Percentiles rank a stretch among this genome's conserved stretches.
phyloP scores from a whole-genome alignment of 1,140 invertebrate species.

The Drosophila nasuta region DNA sequence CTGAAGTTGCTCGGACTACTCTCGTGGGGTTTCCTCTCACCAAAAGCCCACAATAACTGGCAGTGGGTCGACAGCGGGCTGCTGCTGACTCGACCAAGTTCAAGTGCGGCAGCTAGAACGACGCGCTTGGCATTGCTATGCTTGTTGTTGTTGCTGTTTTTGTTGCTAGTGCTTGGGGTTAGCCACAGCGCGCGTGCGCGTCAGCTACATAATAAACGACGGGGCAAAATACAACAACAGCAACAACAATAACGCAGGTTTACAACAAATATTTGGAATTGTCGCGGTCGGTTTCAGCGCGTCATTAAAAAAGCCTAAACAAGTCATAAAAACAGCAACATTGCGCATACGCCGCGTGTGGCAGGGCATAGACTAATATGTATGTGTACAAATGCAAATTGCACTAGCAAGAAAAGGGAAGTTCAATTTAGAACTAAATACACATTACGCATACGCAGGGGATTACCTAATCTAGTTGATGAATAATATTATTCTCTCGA shows the following conservation, averaged over 20 bases:
- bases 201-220: slow-evolving; percentile 36
- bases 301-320: slow-evolving; percentile 70
- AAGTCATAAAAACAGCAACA: slow-evolving; percentile 46
- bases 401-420: not conserved
- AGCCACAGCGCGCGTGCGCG: slow-evolving; percentile 76
- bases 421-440: not conserved
- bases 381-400: slow-evolving; percentile 1
- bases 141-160: slow-evolving; percentile 42
- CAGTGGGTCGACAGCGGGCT: slow-evolving; percentile 69
- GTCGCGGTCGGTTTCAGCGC: slow-evolving; percentile 40
- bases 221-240: slow-evolving; percentile 32
- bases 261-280: slow-evolving; percentile 58
- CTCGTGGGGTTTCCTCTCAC: slow-evolving; percentile 78
- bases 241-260: too few relatives aligned
- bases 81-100: slow-evolving; percentile 69
- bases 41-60: slow-evolving; percentile 50
- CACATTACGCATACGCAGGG: slow-evolving; percentile 8
- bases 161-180: slow-evolving; percentile 51
- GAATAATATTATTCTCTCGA: not conserved
- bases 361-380: slow-evolving; percentile 9
- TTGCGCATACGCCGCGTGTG: slow-evolving; percentile 51
- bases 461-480: not conserved
- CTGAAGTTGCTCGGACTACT: slow-evolving; percentile 11
- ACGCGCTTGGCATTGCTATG: slow-evolving; percentile 61
- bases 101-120: slow-evolving; percentile 79